phyloP scores from a whole-genome alignment of 1,140 invertebrate genomes.

The Linepithema humile region DNA sequence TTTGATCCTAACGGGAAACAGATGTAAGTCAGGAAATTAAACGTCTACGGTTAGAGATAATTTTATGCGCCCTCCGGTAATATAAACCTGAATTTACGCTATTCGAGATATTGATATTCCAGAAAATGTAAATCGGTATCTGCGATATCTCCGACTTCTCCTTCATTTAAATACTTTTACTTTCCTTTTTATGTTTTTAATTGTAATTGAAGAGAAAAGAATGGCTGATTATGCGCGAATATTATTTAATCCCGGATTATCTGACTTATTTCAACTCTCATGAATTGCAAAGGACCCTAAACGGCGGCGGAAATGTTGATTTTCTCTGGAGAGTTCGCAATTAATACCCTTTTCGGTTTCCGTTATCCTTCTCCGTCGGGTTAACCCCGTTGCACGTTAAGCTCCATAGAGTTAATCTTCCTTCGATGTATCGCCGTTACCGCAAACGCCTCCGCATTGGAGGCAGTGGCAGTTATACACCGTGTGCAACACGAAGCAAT shows the following conservation, averaged over 20 bases:
- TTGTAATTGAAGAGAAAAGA: too few relatives aligned
- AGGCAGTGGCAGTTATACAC: constrained; percentile 12
- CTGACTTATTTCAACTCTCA: neutral
- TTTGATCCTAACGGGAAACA: neutral
- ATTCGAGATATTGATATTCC: neutral
- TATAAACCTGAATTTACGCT: neutral
- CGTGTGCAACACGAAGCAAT: constrained; percentile 55
- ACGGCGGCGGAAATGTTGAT: neutral
- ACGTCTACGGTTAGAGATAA: neutral
- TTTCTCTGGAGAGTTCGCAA: neutral
- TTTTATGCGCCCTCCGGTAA: neutral
- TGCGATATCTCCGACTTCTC: neutral
- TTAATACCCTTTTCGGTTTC: constrained; percentile 24
- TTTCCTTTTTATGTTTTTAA: neutral
- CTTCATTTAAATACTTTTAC: neutral
- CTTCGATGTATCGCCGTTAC: constrained; percentile 44
- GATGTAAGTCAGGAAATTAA: neutral
- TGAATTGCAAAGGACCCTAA: neutral
- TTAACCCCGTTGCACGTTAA: constrained; percentile 25
- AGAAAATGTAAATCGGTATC: too few relatives aligned
- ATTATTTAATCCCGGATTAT: neutral
- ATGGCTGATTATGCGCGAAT: neutral
- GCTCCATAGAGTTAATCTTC: constrained; percentile 39
- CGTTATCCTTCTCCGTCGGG: constrained; percentile 21
- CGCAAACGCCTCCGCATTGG: constrained; percentile 42